phyloP scores from a whole-genome alignment of 2,113 vertebrate species.

The Anolis sagrei region DNA sequence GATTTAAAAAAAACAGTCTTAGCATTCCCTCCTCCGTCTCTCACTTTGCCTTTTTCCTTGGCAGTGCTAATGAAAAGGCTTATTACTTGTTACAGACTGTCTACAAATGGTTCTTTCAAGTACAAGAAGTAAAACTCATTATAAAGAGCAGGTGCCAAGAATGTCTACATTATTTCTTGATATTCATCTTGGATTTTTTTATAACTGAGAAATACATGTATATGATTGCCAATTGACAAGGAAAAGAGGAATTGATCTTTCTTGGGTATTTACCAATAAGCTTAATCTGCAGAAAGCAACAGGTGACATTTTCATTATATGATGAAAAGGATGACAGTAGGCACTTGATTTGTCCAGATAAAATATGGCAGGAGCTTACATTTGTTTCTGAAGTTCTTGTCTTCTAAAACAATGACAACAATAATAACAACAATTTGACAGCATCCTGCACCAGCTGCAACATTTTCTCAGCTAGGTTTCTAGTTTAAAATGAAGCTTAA shows the following conservation, averaged over 20 bases:
- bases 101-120: neutral
- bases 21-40: neutral
- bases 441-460: too few species aligned
- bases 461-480: too few species aligned
- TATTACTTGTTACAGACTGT: neutral
- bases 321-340: too few species aligned
- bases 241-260: neutral
- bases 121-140: neutral
- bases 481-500: too few species aligned
- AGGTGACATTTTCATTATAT: neutral
- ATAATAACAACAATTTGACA: too few species aligned
- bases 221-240: neutral
- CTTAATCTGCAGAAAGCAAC: neutral
- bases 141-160: neutral
- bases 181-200: neutral
- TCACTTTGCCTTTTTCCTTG: neutral
- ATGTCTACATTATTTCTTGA: neutral
- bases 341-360: too few species aligned
- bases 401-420: too few species aligned
- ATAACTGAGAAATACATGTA: neutral
- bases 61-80: neutral
- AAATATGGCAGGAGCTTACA: too few species aligned
- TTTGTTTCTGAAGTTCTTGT: too few species aligned
- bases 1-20: neutral
- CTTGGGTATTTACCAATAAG: neutral